A percentile compares a stretch with the other conserved stretches of the same genome.
These are phyloP conservation scores for Amphipyra berbera DNA, from an alignment of 2,888 invertebrate species.

Conservation along the genomic window DNA sequence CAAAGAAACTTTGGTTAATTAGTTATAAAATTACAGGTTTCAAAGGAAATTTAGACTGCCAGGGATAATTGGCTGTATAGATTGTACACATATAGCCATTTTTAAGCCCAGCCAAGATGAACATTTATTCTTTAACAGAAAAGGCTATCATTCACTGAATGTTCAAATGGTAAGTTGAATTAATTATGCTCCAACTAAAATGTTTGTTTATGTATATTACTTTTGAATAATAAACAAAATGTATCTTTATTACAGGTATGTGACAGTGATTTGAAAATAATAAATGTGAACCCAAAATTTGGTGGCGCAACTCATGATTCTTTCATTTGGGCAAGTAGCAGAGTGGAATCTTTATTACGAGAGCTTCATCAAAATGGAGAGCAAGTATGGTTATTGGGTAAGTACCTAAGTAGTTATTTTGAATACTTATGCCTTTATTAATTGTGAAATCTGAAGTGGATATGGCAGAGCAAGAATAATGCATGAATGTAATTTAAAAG, in stretches of 20 bases:
- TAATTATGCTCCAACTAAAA: background rate
- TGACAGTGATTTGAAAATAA: slow-evolving; percentile 6
- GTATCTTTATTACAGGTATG: background rate
- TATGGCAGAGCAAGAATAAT: too few species aligned
- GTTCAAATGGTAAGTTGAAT: background rate
- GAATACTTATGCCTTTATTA: too few species aligned
- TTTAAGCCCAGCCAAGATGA: too few species aligned
- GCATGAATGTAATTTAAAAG: too few species aligned
- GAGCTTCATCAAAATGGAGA: slow-evolving; percentile 40
- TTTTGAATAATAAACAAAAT: background rate
- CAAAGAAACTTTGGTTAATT: too few species aligned
- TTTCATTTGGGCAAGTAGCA: slow-evolving; percentile 41
- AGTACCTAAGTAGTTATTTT: background rate
- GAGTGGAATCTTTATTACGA: slow-evolving; percentile 32
- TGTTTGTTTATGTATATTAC: background rate
- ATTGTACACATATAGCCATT: too few species aligned
- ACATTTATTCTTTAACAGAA: too few species aligned
- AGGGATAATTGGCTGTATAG: too few species aligned
- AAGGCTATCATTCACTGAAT: too few species aligned
- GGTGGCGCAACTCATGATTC: slow-evolving; percentile 47
- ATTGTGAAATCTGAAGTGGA: too few species aligned
- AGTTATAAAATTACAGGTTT: too few species aligned
- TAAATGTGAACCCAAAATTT: slow-evolving; percentile 28
- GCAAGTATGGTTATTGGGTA: slow-evolving; percentile 48
- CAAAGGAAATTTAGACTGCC: too few species aligned